Evolutionary conservation across 2,113 vertebrate genomes (phyloP), one percentile per base, ranked within the genome.

Genomic region (Mohoua ochrocephala): DNA sequence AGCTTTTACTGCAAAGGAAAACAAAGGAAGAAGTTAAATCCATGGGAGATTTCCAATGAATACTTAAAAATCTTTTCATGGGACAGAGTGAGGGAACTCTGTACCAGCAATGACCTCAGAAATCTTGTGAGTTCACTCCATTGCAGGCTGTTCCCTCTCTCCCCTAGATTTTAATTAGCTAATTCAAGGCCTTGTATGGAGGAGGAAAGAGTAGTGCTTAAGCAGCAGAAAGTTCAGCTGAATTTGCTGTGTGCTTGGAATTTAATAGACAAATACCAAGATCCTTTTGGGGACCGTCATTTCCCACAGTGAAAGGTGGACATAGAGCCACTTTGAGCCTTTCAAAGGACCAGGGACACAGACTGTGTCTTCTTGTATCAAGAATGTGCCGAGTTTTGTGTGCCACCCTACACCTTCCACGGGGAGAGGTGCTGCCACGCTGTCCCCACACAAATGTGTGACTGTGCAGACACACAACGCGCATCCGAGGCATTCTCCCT

Each of bases 1-100:
- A 98, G 97, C 98, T 97, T 98, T 98, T 98, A 98, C 97, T 98
- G 97, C 96, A 97, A 96, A 97, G 97, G 94, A 94, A 97, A 98
- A 98, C 97, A 97, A 97, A 97, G 97, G 97, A 98, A 97, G 97
- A 97, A 97, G 96, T 98, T 96, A 97, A 97, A 97, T 97, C 97
- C 97, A 95, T 97, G 97, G 97, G 95, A 97, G 95, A 98, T 96
- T 98, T 98, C 94, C 95, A 93, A 97, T 97, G 95, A 98, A 98
- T 97, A 88, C 97, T 96, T 94, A 93, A 95, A 96, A 97, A 96
- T 96, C 96, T 96, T 97, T 97, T 97, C 95, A 97, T 68, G 87
- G 89, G 95, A 95, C 90, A 88, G 74, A 97, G 96, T 23, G 82
- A 95, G 86, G 94, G 95, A 96, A 91, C 83, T 86, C 79, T 87